Base-by-base conservation (phyloP, 1,140 invertebrate genomes). In the Drosophila sulfurigaster region DNA sequence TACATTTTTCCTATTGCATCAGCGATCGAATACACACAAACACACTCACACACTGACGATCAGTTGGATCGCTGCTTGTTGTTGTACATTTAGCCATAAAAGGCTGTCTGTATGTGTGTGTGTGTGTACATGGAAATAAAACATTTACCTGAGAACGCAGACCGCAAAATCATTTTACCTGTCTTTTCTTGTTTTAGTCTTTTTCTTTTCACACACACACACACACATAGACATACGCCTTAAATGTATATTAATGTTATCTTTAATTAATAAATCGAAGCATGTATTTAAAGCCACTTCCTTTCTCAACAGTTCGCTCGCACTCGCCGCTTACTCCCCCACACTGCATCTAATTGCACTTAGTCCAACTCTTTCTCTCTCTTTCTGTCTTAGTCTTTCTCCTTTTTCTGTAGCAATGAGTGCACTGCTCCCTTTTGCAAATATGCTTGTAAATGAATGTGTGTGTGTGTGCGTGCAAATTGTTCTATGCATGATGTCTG, bases 1-100 rank as follows among this genome's bases (percentile, higher is more conserved):
- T 87, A 82, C 83, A 79, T 82, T 82, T 70, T 75, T 82, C 66
- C 69, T 87, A 87, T 87, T 87, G 83, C 82, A 87, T 87, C 82
- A 87, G 83, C 80, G 57, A 54, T 16, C 8, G 11, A 25, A 43
- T 11, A 48, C 8, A 48, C n/a, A 66, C 30, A 43, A 1, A 57
- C 3, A 54, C 32, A 43, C 4, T 54, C 38, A 54, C 15, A 52
- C 32, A 58, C 60, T 75, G 13, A 46, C 70, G 59, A 65, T 38
- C 35, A 25, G 35, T 10, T 10, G 64, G 62, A 32, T 79, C 51
- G 68, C 67, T 67, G 35, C 48, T 81, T 78, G 70, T 78, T 73
- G 38, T 65, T 66, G 83, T 86, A 63, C 63, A 35, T 54, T 69
- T 78, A 60, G 66, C 79, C 64, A 86, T 74, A 83, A 88, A 77